These are phyloP conservation scores for Monodelphis domestica DNA, from an alignment of 2,797 vertebrate genomes.

Conservation along the genomic window DNA sequence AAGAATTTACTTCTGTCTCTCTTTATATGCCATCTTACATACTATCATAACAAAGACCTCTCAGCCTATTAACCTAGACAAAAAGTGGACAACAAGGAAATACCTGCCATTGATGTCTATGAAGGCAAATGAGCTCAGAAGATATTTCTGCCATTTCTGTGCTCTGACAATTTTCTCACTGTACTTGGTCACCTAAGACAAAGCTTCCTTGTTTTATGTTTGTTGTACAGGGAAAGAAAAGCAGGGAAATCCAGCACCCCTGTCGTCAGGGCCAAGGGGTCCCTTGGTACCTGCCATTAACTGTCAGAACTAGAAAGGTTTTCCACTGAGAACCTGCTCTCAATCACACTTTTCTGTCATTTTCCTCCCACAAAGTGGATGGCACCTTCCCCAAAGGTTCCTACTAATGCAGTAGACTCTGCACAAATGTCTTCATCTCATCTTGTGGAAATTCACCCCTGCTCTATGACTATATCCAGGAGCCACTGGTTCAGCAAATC, in stretches of 20 bases:
- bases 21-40: background rate
- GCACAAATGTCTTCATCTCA: background rate
- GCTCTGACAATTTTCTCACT: constrained; percentile 12
- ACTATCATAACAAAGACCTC: constrained; percentile 13
- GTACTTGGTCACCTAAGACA: constrained; percentile 9
- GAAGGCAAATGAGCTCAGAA: constrained; percentile 71
- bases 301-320: background rate
- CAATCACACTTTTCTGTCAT: background rate
- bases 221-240: constrained; percentile 20
- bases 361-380: background rate
- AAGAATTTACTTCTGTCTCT: background rate
- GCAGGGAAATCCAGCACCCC: background rate
- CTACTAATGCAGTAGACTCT: background rate
- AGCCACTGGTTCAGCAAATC: background rate
- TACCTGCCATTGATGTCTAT: background rate
- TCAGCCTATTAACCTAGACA: constrained; percentile 34
- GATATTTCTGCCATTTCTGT: constrained; percentile 57
- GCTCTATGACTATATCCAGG: background rate
- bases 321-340: background rate
- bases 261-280: background rate
- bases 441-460: background rate
- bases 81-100: constrained; percentile 41
- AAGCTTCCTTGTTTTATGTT: constrained; percentile 32
- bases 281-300: background rate
- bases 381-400: background rate